Evolutionary conservation across 2,888 invertebrate species (phyloP).

Genomic region (Plutella xylostella): DNA sequence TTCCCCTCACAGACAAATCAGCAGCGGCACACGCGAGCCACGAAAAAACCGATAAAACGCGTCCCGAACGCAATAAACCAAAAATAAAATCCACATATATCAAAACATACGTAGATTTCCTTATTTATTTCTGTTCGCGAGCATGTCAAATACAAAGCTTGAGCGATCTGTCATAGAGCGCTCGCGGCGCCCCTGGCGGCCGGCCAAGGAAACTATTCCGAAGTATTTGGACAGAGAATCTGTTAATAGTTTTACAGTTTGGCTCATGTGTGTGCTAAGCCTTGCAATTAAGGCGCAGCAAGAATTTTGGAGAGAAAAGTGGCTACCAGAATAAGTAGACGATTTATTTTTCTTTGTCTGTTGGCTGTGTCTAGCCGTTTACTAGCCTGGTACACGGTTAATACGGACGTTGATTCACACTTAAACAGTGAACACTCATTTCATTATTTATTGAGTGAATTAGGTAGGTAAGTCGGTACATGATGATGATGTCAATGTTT

Average conservation of each 20-base stretch:
- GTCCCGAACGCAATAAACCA: constrained; percentile 30
- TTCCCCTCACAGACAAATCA: neutral
- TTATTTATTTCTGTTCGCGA: constrained; percentile 56
- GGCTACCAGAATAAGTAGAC: no score
- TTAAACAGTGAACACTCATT: no score
- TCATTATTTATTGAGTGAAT: no score
- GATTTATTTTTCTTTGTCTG: no score
- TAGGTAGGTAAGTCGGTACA: no score
- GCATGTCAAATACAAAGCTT: constrained; percentile 48
- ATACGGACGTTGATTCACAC: no score
- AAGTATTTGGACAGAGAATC: constrained; percentile 34
- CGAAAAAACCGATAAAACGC: constrained; percentile 41
- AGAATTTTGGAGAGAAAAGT: no score
- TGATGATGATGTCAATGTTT: no score
- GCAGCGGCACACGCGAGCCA: neutral
- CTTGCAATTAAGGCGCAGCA: constrained; percentile 44
- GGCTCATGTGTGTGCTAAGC: constrained; percentile 36
- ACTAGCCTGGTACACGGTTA: no score
- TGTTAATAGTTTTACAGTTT: constrained; percentile 57
- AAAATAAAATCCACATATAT: constrained; percentile 43
- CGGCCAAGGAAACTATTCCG: constrained; percentile 57
- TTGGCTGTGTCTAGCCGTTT: no score
- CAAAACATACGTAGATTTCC: constrained; percentile 30
- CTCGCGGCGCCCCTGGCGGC: constrained; percentile 41
- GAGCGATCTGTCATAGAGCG: constrained; percentile 40